Conservation (phyloP, 2,797 vertebrate species). For the Poeciliopsis infans region DNA sequence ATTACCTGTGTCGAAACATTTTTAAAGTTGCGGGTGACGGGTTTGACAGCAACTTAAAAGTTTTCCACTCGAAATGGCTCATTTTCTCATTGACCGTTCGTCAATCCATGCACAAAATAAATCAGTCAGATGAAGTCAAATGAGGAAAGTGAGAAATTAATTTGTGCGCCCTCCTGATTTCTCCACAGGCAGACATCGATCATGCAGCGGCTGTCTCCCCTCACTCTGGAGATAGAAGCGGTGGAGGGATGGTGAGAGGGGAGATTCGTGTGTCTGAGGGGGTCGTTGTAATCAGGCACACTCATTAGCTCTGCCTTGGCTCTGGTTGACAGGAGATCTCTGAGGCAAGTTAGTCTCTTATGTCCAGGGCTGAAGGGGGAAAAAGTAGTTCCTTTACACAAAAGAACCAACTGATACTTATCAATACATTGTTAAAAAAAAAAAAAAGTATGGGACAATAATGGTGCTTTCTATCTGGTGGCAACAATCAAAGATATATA, state of each 20-base stretch:
- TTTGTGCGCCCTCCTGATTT: conserved; percentile 82
- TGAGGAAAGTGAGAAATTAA: conserved; percentile 84
- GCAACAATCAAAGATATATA: not conserved
- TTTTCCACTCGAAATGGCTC: conserved; percentile 31
- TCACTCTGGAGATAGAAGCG: conserved; percentile 72
- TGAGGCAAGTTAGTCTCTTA: conserved; percentile 70
- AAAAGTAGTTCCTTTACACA: conserved; percentile 48
- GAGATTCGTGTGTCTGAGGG: conserved; percentile 75
- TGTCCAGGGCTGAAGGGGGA: conserved; percentile 64
- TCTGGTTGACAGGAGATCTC: conserved; percentile 78
- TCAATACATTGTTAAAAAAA: conserved; percentile 41
- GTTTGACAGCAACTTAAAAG: conserved; percentile 22
- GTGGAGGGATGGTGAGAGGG: conserved; percentile 57
- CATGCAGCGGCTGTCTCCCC: conserved; percentile 75
- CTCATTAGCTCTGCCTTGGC: conserved; percentile 79
- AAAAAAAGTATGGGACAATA: not conserved
- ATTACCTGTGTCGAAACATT: conserved; percentile 10
- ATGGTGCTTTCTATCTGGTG: not conserved
- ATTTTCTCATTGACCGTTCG: conserved; percentile 56
- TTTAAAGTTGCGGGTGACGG: conserved; percentile 33
- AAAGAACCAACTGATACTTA: conserved; percentile 50
- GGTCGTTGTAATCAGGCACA: conserved; percentile 79
- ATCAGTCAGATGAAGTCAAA: conserved; percentile 79
- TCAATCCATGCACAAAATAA: conserved; percentile 64
- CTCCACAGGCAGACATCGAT: conserved; percentile 84